Evolutionary conservation across 2,888 invertebrate species (phyloP), one percentile per base, ranked within the genome.

Genomic region (Oscheius sp.): DNA sequence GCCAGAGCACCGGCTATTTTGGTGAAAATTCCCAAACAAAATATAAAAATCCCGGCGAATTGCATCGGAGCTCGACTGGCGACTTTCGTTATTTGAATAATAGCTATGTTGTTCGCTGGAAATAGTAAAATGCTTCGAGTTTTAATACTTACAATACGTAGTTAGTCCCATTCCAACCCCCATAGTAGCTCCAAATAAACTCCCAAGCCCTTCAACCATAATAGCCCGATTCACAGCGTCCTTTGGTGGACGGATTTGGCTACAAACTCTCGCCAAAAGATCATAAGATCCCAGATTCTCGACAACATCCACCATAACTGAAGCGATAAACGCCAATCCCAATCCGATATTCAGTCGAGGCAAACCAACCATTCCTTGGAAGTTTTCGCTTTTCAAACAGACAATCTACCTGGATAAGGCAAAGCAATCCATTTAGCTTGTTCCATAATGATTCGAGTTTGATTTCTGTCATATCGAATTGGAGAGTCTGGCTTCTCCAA

Each of bases 21-120:
- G 29, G 78, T 71, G 65, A 75, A 72, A 0, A 75, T 23, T 10
- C 75, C 75, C 2, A 75, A 29, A 25, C 72, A 31, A 27, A 72
- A 63, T 1, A 78, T 58, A n/a, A 83, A 31, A 1, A 74, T 31
- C 12, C 84, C 84, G 12, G 84, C 83, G 25, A 82, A 58, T 65
- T 82, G 83, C 79, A 84, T 82, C 6, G 83, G 82, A 12, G 72
- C 50, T 25, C 84, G 69, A 57, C 78, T 77, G 8, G 84, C 84
- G 1, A 74, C 78, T 48, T 72, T 71, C 0, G 82, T 82, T 25
- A 82, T 72, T 29, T 80, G 79, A 29, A 82, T 81, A 17, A 81
- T 74, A 1, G 82, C 82, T 29, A 82, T 78, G 58, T 79, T 82
- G 50, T 83, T 82, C 10, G 82, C n/a, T n/a, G n/a, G n/a, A n/a